Percentiles rank a stretch among this genome's conserved stretches.
These are phyloP conservation scores for Mycetomoellerius zeteki DNA, from an alignment of 1,140 invertebrate genomes.

Conservation along the genomic window DNA sequence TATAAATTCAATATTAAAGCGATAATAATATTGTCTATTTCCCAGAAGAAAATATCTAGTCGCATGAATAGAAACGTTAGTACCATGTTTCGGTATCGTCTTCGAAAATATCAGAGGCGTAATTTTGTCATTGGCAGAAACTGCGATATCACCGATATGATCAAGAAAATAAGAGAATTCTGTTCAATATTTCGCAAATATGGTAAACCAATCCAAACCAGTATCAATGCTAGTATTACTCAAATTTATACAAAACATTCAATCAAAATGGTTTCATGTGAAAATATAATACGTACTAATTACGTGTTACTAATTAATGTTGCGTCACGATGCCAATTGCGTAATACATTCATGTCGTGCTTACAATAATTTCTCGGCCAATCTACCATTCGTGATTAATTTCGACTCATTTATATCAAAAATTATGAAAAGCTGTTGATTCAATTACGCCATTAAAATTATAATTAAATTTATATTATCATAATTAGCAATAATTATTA, in stretches of 20 bases:
- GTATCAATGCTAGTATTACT: background rate
- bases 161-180: background rate
- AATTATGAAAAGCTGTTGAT: background rate
- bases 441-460: background rate
- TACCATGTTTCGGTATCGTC: background rate
- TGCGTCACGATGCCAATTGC: background rate
- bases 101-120: background rate
- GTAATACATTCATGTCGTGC: background rate
- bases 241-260: background rate
- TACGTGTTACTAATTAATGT: conserved; percentile 37
- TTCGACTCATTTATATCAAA: background rate
- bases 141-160: background rate
- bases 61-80: conserved; percentile 27
- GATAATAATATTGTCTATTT: conserved; percentile 15
- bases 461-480: background rate
- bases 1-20: background rate
- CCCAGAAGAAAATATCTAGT: conserved; percentile 13
- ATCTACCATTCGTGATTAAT: background rate
- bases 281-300: background rate
- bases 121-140: conserved; percentile 30
- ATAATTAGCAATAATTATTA: conserved; percentile 9
- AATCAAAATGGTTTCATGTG: background rate
- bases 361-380: background rate
- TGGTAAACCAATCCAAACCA: background rate
- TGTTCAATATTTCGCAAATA: background rate